A percentile compares a stretch with the other conserved stretches of the same genome.
Evolutionary conservation across 2,113 vertebrate species (phyloP).

Genomic region (Peucedramus taeniatus): DNA sequence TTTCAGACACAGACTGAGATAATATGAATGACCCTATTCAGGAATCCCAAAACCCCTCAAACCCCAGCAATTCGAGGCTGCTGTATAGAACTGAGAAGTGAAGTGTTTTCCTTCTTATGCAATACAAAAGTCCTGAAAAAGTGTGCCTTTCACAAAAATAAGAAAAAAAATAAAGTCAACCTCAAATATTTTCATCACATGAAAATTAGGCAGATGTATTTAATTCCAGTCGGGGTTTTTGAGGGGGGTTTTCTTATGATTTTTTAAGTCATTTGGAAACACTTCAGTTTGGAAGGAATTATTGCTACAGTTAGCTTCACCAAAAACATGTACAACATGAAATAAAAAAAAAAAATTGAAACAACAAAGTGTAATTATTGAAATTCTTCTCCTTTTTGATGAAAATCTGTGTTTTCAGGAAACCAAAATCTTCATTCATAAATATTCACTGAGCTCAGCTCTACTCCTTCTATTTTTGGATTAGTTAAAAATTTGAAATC

Average conservation of each 20-base stretch:
- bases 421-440: not conserved
- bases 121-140: not conserved
- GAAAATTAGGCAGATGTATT: not conserved
- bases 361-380: not conserved
- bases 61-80: not conserved
- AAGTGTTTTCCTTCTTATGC: not conserved
- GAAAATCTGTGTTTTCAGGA: not conserved
- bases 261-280: not conserved
- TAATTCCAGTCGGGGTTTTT: not conserved
- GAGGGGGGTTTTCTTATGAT: rapidly evolving
- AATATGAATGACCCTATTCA: not conserved
- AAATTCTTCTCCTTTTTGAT: not conserved
- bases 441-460: not conserved
- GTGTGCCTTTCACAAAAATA: not conserved
- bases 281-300: not conserved
- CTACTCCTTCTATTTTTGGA: not conserved
- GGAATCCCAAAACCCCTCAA: not conserved
- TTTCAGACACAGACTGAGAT: not conserved
- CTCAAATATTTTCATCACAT: not conserved
- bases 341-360: not conserved
- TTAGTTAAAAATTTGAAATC: not conserved
- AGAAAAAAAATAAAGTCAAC: not conserved
- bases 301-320: not conserved
- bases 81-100: not conserved
- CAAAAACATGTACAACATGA: not conserved